Conservation (phyloP, 2,797 vertebrate genomes). For the Bovichtus diacanthus region DNA sequence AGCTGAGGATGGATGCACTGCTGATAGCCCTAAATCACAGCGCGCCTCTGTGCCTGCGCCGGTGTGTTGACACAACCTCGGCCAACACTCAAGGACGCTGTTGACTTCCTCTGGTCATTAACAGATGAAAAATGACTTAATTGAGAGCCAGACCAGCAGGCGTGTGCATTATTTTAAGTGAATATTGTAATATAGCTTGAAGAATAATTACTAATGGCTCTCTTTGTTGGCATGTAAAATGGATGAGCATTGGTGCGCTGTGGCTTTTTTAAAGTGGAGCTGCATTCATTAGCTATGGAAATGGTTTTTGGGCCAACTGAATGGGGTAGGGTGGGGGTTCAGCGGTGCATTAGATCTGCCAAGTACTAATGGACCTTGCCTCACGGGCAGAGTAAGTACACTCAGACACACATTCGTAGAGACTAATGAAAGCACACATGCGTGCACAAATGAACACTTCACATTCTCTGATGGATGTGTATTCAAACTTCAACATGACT, state of each 20-base stretch:
- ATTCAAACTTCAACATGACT: conserved; percentile 28
- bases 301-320: conserved; percentile 88
- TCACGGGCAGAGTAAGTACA: conserved; percentile 70
- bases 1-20: conserved; percentile 81
- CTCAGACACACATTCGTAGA: conserved; percentile 62
- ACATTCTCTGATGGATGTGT: conserved; percentile 53
- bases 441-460: conserved; percentile 54
- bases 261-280: conserved; percentile 86
- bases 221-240: conserved; percentile 89
- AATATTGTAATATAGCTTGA: conserved; percentile 90
- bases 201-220: conserved; percentile 91
- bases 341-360: conserved; percentile 84
- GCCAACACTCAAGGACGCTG: conserved; percentile 89
- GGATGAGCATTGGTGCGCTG: conserved; percentile 87
- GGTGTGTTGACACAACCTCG: conserved; percentile 87
- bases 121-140: conserved; percentile 93
- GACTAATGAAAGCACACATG: conserved; percentile 62
- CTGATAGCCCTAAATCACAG: conserved; percentile 87
- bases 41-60: conserved; percentile 57
- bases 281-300: conserved; percentile 92
- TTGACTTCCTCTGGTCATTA: conserved; percentile 91
- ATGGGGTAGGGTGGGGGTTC: conserved; percentile 72
- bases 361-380: conserved; percentile 86
- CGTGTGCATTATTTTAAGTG: conserved; percentile 92
- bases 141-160: conserved; percentile 88